Evolutionary conservation across 1,140 invertebrate genomes (phyloP), one percentile per base, ranked within the genome.

Genomic region (Antheraea mylitta): DNA sequence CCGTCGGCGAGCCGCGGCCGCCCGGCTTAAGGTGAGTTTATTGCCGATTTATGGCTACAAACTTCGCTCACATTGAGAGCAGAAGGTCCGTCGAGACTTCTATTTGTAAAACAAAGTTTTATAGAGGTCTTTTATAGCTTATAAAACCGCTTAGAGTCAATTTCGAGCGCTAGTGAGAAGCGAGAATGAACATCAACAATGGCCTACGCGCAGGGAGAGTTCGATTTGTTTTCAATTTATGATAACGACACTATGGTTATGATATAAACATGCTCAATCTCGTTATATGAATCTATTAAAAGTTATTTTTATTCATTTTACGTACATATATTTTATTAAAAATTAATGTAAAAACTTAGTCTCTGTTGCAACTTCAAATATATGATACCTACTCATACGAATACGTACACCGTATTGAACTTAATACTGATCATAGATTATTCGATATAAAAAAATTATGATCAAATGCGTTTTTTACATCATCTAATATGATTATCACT

Each of bases 21-120:
- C 78, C 78, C 80, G 85, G 87, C 86, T 82, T 91, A 90, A 91
- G 89, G 89, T 91, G 81, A 91, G 89, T 89, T 90, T 89, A 90
- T 91, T 85, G 89, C 79, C 87, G 81, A 90, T 90, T 88, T 86
- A 88, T 82, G 73, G 81, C 80, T 80, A 79, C 79, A 85, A 76
- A 84, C 76, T 80, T 81, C 66, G 71, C 75, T 63, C 80, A 73
- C 73, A 37, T 76, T 73, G 80, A 80, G 81, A 76, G 72, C 78
- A 76, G 76, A 81, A 75, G 82, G 84, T 80, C 76, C 77, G 76
- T 76, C 74, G 66, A 71, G 70, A 85, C 78, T 85, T 87, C 79
- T 79, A 82, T 79, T 83, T 77, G 79, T 71, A 66, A 71, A 81
- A 85, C 83, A 85, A 91, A 90, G 78, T 89, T 89, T 83, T 81